Conservation (phyloP, 1,140 invertebrate genomes). For the Anastrepha ludens region DNA sequence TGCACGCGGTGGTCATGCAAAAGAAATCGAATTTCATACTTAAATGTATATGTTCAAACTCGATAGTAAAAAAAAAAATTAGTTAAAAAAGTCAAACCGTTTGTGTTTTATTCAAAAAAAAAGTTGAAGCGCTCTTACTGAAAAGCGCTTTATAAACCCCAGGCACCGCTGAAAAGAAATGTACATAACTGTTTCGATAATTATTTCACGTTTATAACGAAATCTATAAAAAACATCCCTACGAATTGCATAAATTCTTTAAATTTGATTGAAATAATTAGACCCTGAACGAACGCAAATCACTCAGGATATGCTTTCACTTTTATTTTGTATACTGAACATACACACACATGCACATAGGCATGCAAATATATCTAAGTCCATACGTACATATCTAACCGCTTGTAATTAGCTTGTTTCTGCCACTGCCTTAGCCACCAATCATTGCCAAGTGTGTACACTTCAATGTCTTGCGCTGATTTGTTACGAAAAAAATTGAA, state of each 20-base stretch:
- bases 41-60: too few species aligned
- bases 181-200: too few species aligned
- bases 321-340: background rate
- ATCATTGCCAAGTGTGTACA: constrained; percentile 48
- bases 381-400: background rate
- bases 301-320: background rate
- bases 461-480: constrained; percentile 48
- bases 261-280: background rate
- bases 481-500: background rate
- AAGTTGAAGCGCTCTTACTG: too few species aligned
- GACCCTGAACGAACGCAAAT: background rate
- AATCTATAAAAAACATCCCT: too few species aligned
- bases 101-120: too few species aligned
- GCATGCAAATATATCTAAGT: background rate
- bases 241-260: background rate
- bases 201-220: too few species aligned
- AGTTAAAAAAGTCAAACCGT: too few species aligned
- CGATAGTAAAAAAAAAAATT: too few species aligned
- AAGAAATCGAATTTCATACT: too few species aligned
- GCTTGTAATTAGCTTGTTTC: constrained; percentile 14
- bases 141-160: too few species aligned
- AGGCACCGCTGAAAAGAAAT: too few species aligned
- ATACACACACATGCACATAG: background rate
- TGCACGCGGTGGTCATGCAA: too few species aligned
- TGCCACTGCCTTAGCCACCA: constrained; percentile 51